These are phyloP conservation scores for Acronicta leporina DNA, from an alignment of 2,888 invertebrate genomes.

Conservation along the genomic window DNA sequence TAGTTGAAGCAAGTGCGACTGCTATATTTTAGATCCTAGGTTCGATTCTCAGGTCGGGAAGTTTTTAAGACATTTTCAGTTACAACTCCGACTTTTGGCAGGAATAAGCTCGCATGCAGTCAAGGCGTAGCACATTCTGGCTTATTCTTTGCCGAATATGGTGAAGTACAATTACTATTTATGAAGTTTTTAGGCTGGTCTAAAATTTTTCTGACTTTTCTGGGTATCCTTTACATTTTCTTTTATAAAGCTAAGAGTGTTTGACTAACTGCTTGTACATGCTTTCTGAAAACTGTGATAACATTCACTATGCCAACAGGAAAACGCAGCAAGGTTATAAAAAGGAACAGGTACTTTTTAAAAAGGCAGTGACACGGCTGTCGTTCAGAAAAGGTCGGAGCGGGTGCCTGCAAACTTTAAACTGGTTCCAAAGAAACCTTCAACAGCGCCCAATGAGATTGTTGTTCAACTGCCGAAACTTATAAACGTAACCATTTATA, in stretches of 20 bases:
- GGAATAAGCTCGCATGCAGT: too few relatives aligned
- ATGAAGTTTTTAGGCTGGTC: too few relatives aligned
- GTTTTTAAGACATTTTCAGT: too few relatives aligned
- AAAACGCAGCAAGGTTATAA: conserved; percentile 53
- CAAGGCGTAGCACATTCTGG: too few relatives aligned
- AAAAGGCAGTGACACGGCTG: conserved; percentile 60
- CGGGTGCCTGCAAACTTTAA: conserved; percentile 64
- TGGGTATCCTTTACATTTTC: conserved; percentile 20
- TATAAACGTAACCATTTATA: conserved; percentile 54
- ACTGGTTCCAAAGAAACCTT: conserved; percentile 71
- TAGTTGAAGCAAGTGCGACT: too few relatives aligned
- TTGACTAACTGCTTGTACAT: conserved; percentile 23
- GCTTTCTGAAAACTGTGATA: conserved; percentile 47
- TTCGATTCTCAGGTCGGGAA: too few relatives aligned
- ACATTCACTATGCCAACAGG: conserved; percentile 50
- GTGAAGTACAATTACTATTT: too few relatives aligned
- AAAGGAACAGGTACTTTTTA: conserved; percentile 59
- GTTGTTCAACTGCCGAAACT: conserved; percentile 55
- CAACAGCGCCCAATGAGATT: conserved; percentile 57
- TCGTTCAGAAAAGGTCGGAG: conserved; percentile 68
- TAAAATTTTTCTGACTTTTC: not conserved
- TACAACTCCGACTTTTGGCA: too few relatives aligned
- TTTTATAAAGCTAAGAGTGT: conserved; percentile 23
- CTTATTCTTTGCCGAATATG: too few relatives aligned
- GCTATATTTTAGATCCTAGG: too few relatives aligned